Evolutionary conservation across 2,113 vertebrate species (phyloP).

Genomic region (Sylvia atricapilla): DNA sequence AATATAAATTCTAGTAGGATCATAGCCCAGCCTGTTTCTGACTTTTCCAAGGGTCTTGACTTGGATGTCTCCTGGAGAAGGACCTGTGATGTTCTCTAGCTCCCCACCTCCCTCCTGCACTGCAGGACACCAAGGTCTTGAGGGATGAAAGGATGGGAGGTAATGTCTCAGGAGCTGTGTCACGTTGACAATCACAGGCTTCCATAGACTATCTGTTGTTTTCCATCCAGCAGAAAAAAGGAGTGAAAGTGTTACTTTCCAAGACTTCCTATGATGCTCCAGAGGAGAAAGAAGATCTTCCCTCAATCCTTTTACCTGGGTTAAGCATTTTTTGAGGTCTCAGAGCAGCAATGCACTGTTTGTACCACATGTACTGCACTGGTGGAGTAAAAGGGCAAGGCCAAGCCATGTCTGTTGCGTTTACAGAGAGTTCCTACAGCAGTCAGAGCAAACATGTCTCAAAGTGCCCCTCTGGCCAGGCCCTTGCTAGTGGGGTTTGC

Average conservation of each 20-base stretch:
- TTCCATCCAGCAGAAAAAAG: background rate
- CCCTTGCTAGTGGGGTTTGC: background rate
- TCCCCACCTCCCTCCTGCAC: background rate
- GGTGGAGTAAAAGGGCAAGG: background rate
- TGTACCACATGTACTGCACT: background rate
- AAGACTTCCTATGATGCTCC: background rate
- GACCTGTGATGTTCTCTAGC: background rate
- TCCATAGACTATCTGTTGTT: background rate
- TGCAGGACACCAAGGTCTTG: background rate
- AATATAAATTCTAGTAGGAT: background rate
- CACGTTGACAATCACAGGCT: background rate
- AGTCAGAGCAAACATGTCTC: background rate
- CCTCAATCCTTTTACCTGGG: background rate
- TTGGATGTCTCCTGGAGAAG: background rate
- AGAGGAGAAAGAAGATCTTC: background rate
- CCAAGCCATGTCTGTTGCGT: background rate
- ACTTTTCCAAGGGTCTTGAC: background rate
- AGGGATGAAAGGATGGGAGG: background rate
- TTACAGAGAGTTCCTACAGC: background rate
- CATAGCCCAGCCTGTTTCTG: background rate
- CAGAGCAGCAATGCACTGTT: background rate
- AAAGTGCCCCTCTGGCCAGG: background rate
- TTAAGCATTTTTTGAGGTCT: background rate
- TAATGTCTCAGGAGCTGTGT: background rate
- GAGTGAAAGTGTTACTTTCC: background rate